Base-by-base conservation (phyloP, 1,140 invertebrate genomes). In the Drosophila jambulina region DNA sequence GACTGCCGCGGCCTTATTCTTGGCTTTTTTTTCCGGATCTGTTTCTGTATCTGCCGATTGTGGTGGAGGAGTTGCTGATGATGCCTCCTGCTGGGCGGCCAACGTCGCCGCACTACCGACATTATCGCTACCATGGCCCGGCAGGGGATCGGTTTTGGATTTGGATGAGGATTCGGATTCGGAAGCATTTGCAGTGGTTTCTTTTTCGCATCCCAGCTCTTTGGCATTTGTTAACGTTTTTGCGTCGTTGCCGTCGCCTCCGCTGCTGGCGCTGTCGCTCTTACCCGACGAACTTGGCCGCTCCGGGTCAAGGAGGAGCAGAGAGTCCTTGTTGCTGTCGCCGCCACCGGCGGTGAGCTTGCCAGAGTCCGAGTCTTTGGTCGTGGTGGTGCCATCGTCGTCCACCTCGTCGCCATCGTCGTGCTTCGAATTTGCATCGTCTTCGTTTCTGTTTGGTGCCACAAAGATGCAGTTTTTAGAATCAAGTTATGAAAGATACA, bases 231-330 rank as follows among this genome's bases (percentile, higher is more conserved):
- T 45, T 53, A 49, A 40, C 36, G 63, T 63, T 48, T 76, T 80
- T 17, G 53, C 34, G 46, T 86, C 83, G 75, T 46, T 70, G 53
- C 15, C 75, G 69, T 45, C 63, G 69, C 29, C 76, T 36, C 38
- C 69, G 45, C 15, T 4, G 45, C 21, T 46, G 45, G 45, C 45
- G 84, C 46, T 94, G 93, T 74, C 93, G 75, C 70, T 90, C 91
- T 92, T 93, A 93, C 92, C 92, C 83, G 92, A 93, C 87, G 92
- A 93, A 91, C 92, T 92, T 61, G 92, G 92, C 71, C 92, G 87
- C 78, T 93, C 92, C 60, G 82, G 84, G 90, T 88, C 92, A 43
- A 92, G 88, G 49, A 92, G 88, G 48, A 92, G 88, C 64, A 92
- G 86, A 62, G 82, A 90, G 49, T 92, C 91, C 90, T 92, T 92